A percentile compares a stretch with the other conserved stretches of the same genome.
Conservation (phyloP, 2,888 invertebrate genomes). For the Ichneumoninae sp. region DNA sequence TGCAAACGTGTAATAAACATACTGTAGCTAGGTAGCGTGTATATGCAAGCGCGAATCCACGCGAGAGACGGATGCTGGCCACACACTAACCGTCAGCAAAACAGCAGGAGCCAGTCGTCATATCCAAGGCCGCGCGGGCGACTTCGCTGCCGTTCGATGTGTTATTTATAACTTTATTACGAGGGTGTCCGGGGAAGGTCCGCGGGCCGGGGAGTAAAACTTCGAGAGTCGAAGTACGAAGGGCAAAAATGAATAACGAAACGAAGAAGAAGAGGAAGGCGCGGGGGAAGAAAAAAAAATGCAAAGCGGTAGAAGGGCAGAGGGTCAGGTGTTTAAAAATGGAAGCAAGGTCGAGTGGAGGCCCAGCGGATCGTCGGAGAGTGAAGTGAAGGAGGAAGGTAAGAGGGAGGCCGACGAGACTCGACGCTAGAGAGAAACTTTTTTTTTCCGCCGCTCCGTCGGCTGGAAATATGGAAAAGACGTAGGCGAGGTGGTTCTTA, state of each 20-base stretch:
- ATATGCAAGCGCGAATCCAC: conserved; percentile 4
- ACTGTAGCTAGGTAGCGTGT: neutral
- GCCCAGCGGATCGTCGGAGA: conserved; percentile 38
- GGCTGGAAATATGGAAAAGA: conserved; percentile 26
- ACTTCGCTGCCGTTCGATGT: conserved; percentile 57
- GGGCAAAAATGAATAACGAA: conserved; percentile 1
- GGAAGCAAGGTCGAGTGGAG: conserved; percentile 53
- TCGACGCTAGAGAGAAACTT: conserved; percentile 3
- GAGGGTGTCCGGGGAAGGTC: conserved; percentile 42
- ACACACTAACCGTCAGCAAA: conserved; percentile 18
- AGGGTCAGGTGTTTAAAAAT: conserved; percentile 59
- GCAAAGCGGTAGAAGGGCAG: conserved; percentile 29
- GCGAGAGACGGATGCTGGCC: conserved; percentile 5
- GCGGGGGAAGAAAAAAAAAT: conserved; percentile 3
- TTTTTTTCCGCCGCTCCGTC: neutral
- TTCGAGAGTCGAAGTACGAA: conserved; percentile 7
- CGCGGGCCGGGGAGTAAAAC: conserved; percentile 20
- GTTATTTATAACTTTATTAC: conserved; percentile 76
- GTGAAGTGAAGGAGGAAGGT: conserved; percentile 15
- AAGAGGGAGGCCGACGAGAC: conserved; percentile 33
- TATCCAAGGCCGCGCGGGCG: conserved; percentile 69
- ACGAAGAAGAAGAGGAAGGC: neutral
- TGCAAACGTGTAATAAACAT: conserved; percentile 1
- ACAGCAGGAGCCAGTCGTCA: conserved; percentile 66
- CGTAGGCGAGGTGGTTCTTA: conserved; percentile 42